A percentile compares a stretch with the other conserved stretches of the same genome.
Conservation (phyloP, 2,113 vertebrate species). For the Halcyon malimbica region DNA sequence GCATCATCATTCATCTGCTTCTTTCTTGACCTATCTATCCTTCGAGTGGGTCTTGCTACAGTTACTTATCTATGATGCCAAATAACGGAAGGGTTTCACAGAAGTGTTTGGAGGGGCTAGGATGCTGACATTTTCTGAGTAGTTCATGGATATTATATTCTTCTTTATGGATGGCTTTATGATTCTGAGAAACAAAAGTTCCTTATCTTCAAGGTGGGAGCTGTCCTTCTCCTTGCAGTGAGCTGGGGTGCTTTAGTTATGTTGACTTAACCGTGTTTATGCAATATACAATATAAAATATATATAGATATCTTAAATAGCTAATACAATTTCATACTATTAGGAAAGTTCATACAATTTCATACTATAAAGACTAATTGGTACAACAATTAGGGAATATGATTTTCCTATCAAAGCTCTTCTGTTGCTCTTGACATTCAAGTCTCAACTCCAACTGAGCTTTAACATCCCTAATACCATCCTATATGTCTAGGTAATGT, state of each 20-base stretch:
- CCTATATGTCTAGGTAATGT: background rate
- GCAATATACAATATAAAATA: background rate
- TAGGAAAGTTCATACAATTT: background rate
- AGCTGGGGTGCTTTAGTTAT: background rate
- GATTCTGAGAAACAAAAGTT: background rate
- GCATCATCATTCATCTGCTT: background rate
- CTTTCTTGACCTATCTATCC: background rate
- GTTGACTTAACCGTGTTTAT: background rate
- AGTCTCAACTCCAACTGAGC: background rate
- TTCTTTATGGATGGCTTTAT: background rate
- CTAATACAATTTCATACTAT: background rate
- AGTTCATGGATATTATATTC: background rate
- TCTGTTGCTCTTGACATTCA: background rate
- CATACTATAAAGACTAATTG: background rate
- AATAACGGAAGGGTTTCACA: background rate
- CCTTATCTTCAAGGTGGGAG: background rate
- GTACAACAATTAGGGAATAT: background rate
- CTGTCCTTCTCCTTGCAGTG: background rate
- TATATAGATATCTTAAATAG: background rate
- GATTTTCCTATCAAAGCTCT: background rate
- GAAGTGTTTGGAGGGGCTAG: background rate
- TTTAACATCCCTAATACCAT: background rate
- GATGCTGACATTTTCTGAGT: background rate
- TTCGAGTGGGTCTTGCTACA: background rate
- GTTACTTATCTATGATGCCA: background rate